These are phyloP conservation scores for Andinoacara biseriatus DNA, from an alignment of 2,113 vertebrate species.

Conservation along the genomic window DNA sequence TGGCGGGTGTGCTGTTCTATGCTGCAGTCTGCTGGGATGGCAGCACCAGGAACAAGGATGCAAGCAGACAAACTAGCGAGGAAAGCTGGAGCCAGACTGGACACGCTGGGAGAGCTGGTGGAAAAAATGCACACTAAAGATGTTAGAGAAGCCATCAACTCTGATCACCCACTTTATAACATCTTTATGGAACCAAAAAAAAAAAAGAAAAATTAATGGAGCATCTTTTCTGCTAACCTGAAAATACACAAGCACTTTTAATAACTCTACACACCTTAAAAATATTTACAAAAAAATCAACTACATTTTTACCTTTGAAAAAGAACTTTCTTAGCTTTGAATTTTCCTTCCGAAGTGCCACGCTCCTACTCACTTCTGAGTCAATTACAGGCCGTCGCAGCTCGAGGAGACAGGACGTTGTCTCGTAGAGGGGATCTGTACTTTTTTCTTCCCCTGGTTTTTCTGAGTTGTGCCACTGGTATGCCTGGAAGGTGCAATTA, in stretches of 20 bases:
- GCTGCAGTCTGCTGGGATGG: too few species aligned
- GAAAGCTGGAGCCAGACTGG: too few species aligned
- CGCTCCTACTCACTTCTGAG: not conserved
- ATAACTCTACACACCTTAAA: not conserved
- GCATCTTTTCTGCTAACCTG: not conserved
- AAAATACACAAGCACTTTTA: not conserved
- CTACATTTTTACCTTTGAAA: not conserved
- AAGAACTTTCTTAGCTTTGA: not conserved
- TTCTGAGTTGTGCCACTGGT: slow-evolving; percentile 42
- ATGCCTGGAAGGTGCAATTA: slow-evolving; percentile 65
- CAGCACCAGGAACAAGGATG: too few species aligned
- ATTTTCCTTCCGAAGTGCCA: not conserved
- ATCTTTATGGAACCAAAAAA: too few species aligned
- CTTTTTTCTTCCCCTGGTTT: slow-evolving; percentile 21
- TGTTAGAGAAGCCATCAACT: too few species aligned
- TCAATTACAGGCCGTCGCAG: slow-evolving; percentile 6
- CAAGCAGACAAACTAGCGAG: too few species aligned
- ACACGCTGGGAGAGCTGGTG: too few species aligned
- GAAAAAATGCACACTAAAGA: too few species aligned
- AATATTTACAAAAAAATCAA: not conserved
- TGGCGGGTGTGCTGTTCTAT: too few species aligned
- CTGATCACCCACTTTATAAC: too few species aligned
- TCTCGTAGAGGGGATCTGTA: slow-evolving; percentile 7
- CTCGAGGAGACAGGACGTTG: slow-evolving; percentile 24
- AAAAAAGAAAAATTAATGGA: not conserved